phyloP scores from a whole-genome alignment of 2,797 vertebrate species.

The Gymnoscopelus braueri region DNA sequence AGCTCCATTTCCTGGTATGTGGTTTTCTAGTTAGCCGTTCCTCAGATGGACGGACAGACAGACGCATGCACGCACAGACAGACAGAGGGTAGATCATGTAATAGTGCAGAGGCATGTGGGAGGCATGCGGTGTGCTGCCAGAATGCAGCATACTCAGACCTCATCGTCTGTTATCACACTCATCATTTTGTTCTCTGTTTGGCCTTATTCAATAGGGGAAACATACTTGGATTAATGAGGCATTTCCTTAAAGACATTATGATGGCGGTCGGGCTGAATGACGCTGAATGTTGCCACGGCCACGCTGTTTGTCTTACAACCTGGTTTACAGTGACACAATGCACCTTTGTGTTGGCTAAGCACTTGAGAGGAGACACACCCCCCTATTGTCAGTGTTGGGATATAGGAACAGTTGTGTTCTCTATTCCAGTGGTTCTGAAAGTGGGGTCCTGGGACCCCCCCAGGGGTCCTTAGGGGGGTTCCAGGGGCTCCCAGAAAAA shows the following conservation, averaged over 20 bases:
- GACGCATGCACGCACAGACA: no score
- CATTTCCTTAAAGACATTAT: slow-evolving; percentile 13
- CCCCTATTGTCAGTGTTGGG: slow-evolving; percentile 17
- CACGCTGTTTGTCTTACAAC: slow-evolving; percentile 34
- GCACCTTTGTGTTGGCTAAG: slow-evolving; percentile 43
- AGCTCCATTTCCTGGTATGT: slow-evolving; percentile 50
- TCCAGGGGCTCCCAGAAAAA: no score
- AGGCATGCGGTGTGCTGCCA: slow-evolving; percentile 9
- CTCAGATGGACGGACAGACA: no score
- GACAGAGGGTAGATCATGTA: not conserved
- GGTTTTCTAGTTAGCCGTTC: slow-evolving; percentile 9
- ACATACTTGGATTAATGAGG: slow-evolving; percentile 13
- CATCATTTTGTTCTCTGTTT: slow-evolving; percentile 20
- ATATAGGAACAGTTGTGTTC: no score
- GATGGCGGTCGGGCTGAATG: slow-evolving; percentile 7
- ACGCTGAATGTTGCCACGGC: slow-evolving; percentile 26
- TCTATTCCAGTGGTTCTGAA: no score
- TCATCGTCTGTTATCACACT: slow-evolving; percentile 18
- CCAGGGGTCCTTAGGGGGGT: no score
- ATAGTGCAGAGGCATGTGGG: slow-evolving; percentile 17
- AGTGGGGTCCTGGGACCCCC: no score
- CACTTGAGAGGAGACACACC: slow-evolving; percentile 10
- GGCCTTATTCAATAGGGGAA: not conserved
- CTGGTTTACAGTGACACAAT: slow-evolving; percentile 43
- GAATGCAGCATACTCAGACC: slow-evolving; percentile 31